A percentile compares a stretch with the other conserved stretches of the same genome.
Conservation (phyloP, 2,888 invertebrate species). For the Lasioglossum villosulum region DNA sequence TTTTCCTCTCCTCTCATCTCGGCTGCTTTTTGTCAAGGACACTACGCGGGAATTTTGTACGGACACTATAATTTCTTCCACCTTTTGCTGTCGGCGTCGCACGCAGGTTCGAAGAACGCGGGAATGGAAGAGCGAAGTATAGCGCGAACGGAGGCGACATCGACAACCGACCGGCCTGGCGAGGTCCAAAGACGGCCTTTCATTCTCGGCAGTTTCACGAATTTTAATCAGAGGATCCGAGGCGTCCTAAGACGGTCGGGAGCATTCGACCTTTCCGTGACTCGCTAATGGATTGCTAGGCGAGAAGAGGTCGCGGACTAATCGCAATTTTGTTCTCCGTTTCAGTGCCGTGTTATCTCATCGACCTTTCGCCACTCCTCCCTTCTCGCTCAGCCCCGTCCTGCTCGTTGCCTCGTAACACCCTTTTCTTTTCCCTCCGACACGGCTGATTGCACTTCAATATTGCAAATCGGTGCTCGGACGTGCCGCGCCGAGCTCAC, state of each 20-base stretch:
- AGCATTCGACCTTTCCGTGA: slow-evolving; percentile 58
- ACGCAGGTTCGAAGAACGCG: slow-evolving; percentile 6
- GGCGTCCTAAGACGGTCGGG: slow-evolving; percentile 50
- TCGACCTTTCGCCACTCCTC: slow-evolving; percentile 21
- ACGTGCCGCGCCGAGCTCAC: not conserved
- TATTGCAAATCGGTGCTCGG: slow-evolving; percentile 29
- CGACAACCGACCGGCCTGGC: slow-evolving; percentile 25
- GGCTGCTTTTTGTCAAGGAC: not conserved
- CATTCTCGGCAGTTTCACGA: slow-evolving; percentile 60
- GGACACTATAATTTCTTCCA: slow-evolving; percentile 41
- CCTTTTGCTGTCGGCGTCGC: slow-evolving; percentile 21
- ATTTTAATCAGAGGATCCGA: slow-evolving; percentile 79
- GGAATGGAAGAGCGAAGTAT: slow-evolving; percentile 12
- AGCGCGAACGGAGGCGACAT: not conserved
- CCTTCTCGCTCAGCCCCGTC: not conserved
- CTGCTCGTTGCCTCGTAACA: slow-evolving; percentile 20
- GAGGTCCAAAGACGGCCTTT: slow-evolving; percentile 39
- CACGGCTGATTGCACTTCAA: slow-evolving; percentile 35
- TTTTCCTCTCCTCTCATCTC: slow-evolving; percentile 12
- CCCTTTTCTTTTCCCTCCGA: slow-evolving; percentile 6
- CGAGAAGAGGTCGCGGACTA: slow-evolving; percentile 69
- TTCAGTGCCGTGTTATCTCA: slow-evolving; percentile 39
- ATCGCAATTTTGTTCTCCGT: slow-evolving; percentile 78
- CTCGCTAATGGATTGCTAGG: slow-evolving; percentile 80
- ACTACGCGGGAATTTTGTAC: slow-evolving; percentile 25